Evolutionary conservation across 2,888 invertebrate genomes (phyloP), one percentile per base, ranked within the genome.

Genomic region (Chloromyia formosa): DNA sequence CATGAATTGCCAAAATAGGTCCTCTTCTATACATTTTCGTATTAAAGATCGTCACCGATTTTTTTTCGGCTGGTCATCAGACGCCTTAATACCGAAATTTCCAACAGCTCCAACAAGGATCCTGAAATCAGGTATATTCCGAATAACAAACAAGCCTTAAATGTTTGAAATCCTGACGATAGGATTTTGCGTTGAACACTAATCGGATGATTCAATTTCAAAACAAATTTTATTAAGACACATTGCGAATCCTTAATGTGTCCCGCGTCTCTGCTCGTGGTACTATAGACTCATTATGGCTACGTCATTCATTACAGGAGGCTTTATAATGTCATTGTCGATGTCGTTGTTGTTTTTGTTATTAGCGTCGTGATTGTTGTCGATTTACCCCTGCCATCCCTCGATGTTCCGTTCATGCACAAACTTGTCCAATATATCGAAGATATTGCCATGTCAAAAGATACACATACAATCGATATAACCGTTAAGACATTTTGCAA

Each of bases 281-380:
- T 35, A 35, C 27, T 35, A 35, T 35, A 35, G 40, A 58, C 61
- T 73, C 73, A 69, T 75, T 73, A 75, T 75, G 73, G 75, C 73
- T 73, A 49, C 61, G 75, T 75, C 75, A 75, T 75, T 75, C 75
- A 75, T 75, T 75, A 75, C 73, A 45, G 3, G 40, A 23, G 62
- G 69, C 68, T 69, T 74, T 75, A 27, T 54, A 18, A 53, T 71
- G 56, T 53, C 56, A 42, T 66, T 42, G 40, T 22, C 42, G 12
- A 9, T 12, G 27, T 10, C 27, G 12, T 61, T 60, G 23, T 27
- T 62, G 12, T 7, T 14, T 18, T 18, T 40, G 40, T 16, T n/a
- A 49, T n/a, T 35, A 40, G 1, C 5, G 16, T 42, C 14, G 42
- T 20, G 66, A 14, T n/a, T 35, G 12, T 62, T 62, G 23, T 62